Base-by-base conservation (phyloP, 1,140 invertebrate genomes). In the Pristionchus pacificus region DNA sequence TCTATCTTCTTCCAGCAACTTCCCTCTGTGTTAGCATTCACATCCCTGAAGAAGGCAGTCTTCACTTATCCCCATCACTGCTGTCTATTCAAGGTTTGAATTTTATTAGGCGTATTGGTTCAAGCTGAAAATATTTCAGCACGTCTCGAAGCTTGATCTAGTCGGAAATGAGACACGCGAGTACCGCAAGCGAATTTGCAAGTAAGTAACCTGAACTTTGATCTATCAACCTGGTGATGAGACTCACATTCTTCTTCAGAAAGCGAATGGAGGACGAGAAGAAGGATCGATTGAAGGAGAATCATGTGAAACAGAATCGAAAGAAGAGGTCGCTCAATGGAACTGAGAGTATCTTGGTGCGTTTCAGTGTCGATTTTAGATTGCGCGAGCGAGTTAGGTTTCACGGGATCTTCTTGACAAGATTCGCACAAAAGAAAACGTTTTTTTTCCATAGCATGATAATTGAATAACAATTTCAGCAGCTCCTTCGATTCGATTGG, bases 21-120 rank as follows among this genome's bases (percentile, higher is more conserved):
- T 80, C 92, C 92, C 1, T 91, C 91, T 24, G 89, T 93, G n/a
- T 64, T 85, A 25, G 76, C 78, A 63, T 84, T 85, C 65, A 83
- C 85, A 74, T 81, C 84, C 33, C 84, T 89, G 25, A 80, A 84
- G 74, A 81, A 81, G 78, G 90, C 88, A 13, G 86, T 85, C 73
- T 85, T 93, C 60, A 93, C 91, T 0, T 92, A 93, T 85, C 89
- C 91, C 25, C 92, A 93, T 81, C 92, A 93, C 77, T 93, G 92
- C 85, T 94, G 92, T 83, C 91, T 92, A 1, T 93, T 94, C 83
- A 88, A 89, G 74, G 64, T 75, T 57, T 70, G 13, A 38, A 76
- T 83, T 68, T 83, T 78, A 82, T 25, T 57, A 2, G 49, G 38
- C 1, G 27, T 15, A 24, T 66, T 29, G 80, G 84, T 1, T 79